Percentiles rank a stretch among this genome's conserved stretches.
These are phyloP conservation scores for Stratiomys singularior DNA, from an alignment of 2,888 invertebrate species.

Conservation along the genomic window DNA sequence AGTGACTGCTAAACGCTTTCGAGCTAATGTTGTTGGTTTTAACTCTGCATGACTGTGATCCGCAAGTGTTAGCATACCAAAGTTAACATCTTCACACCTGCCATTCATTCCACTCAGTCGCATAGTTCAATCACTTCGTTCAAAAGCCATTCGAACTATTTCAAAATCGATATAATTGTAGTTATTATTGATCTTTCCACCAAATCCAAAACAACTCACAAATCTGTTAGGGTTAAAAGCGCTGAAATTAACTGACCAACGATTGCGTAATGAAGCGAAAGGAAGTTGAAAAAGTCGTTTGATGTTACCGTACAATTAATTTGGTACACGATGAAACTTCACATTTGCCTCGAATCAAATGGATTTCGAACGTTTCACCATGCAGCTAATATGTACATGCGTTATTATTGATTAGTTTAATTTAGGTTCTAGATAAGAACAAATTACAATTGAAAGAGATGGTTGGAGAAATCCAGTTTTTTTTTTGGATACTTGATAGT, in stretches of 20 bases:
- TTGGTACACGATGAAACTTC: constrained; percentile 35
- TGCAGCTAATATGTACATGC: constrained; percentile 37
- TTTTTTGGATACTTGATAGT: neutral
- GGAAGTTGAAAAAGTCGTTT: constrained; percentile 36
- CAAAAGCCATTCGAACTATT: constrained; percentile 9
- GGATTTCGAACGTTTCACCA: constrained; percentile 23
- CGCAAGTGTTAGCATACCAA: too few species aligned
- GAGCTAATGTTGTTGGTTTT: too few species aligned
- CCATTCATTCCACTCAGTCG: neutral
- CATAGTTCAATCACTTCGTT: neutral
- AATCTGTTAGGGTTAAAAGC: neutral
- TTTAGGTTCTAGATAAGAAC: constrained; percentile 41
- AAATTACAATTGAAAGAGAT: constrained; percentile 23
- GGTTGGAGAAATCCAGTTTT: neutral
- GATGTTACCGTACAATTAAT: constrained; percentile 45
- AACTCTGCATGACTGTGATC: too few species aligned
- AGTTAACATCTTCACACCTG: neutral
- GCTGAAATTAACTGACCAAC: neutral
- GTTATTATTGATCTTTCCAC: neutral
- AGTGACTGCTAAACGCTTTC: too few species aligned
- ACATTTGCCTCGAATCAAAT: constrained; percentile 32
- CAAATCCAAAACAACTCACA: neutral
- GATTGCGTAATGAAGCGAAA: neutral
- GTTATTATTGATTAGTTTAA: constrained; percentile 46
- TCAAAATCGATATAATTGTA: neutral